Evolutionary conservation across 2,888 invertebrate species (phyloP), one percentile per base, ranked within the genome.

Genomic region (Sisyra nigra): DNA sequence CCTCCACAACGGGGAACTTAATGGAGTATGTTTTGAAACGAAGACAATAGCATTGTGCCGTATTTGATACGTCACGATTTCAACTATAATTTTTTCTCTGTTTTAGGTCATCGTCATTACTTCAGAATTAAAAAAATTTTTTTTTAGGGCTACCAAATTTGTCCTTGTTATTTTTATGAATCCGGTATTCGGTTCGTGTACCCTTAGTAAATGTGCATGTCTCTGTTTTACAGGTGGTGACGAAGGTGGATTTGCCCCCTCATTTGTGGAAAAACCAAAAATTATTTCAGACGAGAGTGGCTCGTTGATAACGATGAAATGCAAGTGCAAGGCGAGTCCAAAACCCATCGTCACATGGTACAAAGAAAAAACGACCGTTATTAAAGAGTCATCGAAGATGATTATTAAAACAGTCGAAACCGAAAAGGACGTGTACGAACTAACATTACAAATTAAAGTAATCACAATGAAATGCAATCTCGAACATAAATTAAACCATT

Each of bases 201-300:
- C n/a, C 14, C n/a, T 19, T 13, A 45, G 45, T 46, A 47, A 42
- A 46, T 44, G 24, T 36, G 36, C 17, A 39, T 40, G 54, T 44
- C 54, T 48, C 51, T 50, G 54, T 49, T 57, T 63, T 67, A 59
- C 72, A 89, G 88, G 87, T 76, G 84, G 87, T 63, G 87, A 86
- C 67, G 86, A 84, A 54, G 83, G 81, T 59, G 92, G 91, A 61
- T 88, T 87, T 68, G 88, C 93, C 54, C 97, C 97, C 51, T 88
- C 92, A 48, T 97, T 98, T 68, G 80, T 93, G 60, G 94, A 94
- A 69, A 97, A 97, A 72, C 98, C 98, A 50, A 82, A 88, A 67
- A 98, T 98, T 67, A 92, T 96, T 71, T 97, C 97, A 61, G 93
- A 94, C 68, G 92, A 92, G 65, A 88, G 84, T 59, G 96, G 94